Percentiles rank a stretch among this genome's conserved stretches.
phyloP scores from a whole-genome alignment of 2,797 vertebrate genomes.

The Salarias fasciatus region DNA sequence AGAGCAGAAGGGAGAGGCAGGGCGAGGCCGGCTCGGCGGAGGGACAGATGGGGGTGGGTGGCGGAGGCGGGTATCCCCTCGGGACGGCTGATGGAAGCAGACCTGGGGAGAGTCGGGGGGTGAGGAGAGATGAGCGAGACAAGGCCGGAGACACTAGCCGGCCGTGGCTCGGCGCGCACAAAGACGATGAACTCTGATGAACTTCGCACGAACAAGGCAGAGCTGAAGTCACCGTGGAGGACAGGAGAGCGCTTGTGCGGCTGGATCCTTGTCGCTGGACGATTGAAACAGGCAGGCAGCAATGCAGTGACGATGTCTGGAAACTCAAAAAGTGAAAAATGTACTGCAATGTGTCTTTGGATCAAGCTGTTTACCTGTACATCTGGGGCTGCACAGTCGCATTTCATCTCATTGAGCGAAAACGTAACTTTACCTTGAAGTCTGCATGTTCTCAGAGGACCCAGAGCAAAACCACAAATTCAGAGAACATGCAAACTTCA shows the following conservation, averaged over 20 bases:
- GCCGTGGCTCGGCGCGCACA: conserved; percentile 55
- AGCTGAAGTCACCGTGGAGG: conserved; percentile 38
- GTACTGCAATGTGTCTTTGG: too few relatives aligned
- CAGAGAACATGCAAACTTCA: too few relatives aligned
- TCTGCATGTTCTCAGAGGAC: too few relatives aligned
- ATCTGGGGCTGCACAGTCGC: too few relatives aligned
- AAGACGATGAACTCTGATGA: conserved; percentile 69
- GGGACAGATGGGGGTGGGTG: conserved; percentile 39
- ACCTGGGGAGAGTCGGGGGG: conserved; percentile 43
- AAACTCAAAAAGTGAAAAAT: neutral
- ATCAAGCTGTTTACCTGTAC: too few relatives aligned
- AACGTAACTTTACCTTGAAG: too few relatives aligned
- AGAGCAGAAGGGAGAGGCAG: conserved; percentile 50
- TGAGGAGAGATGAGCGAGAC: conserved; percentile 59
- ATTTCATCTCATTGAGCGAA: too few relatives aligned
- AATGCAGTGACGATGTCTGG: neutral
- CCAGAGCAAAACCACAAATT: too few relatives aligned
- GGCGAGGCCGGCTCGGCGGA: conserved; percentile 41
- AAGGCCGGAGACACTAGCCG: conserved; percentile 53
- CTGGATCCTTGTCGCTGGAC: conserved; percentile 20
- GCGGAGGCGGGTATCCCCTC: conserved; percentile 47
- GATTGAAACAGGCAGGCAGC: neutral
- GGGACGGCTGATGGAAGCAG: conserved; percentile 54
- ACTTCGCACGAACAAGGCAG: conserved; percentile 37
- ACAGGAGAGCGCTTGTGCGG: conserved; percentile 38